Evolutionary conservation across 2,113 vertebrate genomes (phyloP).

Genomic region (Tretioscincus oriximinensis): DNA sequence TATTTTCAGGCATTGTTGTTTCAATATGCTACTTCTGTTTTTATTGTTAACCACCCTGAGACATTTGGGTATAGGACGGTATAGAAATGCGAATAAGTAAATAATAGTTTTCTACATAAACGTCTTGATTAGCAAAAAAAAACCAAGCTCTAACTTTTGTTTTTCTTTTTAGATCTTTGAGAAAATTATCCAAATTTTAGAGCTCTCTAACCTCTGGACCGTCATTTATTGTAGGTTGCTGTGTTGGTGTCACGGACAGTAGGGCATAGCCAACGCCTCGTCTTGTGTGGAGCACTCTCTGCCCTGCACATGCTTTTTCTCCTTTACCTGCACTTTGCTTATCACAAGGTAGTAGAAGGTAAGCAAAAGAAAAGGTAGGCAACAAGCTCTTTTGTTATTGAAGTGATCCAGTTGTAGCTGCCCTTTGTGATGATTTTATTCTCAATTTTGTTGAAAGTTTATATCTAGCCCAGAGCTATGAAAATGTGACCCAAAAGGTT

Average conservation of each 20-base stretch:
- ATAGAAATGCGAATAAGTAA: too few species aligned
- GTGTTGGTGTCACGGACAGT: conserved; percentile 91
- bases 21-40: too few species aligned
- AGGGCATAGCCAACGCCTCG: conserved; percentile 89
- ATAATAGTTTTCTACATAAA: too few species aligned
- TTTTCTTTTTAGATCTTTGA: too few species aligned
- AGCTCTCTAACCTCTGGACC: background rate
- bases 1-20: too few species aligned
- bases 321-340: conserved; percentile 96
- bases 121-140: too few species aligned
- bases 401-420: background rate
- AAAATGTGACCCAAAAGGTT: conserved; percentile 17
- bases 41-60: too few species aligned
- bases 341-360: conserved; percentile 97
- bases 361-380: conserved; percentile 26
- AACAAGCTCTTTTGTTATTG: background rate
- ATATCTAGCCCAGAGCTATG: conserved; percentile 5
- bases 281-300: conserved; percentile 87
- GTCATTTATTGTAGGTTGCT: conserved; percentile 78
- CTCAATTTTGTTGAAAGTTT: background rate
- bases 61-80: too few species aligned
- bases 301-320: conserved; percentile 95
- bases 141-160: too few species aligned
- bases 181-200: background rate
- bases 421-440: background rate